Evolutionary conservation across 2,888 invertebrate species (phyloP).

Genomic region (Drosophila falleni): DNA sequence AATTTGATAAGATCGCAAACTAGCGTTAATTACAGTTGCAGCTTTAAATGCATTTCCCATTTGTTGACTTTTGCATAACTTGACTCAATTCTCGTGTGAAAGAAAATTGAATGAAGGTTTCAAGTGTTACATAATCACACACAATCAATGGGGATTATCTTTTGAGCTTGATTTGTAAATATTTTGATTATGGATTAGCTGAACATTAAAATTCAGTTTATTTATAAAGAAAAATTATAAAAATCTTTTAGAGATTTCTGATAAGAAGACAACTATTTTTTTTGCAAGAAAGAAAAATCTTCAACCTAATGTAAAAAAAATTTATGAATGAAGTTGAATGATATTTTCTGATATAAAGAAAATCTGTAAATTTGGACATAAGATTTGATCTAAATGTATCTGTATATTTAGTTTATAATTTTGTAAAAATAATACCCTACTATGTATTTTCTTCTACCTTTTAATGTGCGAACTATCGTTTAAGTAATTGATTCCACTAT

Average conservation of each 20-base stretch:
- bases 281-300: not conserved
- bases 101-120: constrained; percentile 25
- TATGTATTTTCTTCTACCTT: not conserved
- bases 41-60: constrained; percentile 60
- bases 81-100: constrained; percentile 57
- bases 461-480: not conserved
- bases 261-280: not conserved
- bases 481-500: not conserved
- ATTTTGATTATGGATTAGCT: constrained; percentile 18
- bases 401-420: not conserved
- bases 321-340: no score
- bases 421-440: not conserved
- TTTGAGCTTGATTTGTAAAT: constrained; percentile 7
- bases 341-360: no score
- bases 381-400: no score
- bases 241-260: not conserved
- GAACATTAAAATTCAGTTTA: no score
- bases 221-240: no score
- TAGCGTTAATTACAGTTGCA: constrained; percentile 77
- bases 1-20: constrained; percentile 76
- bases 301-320: not conserved
- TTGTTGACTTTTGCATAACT: constrained; percentile 69
- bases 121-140: constrained; percentile 24
- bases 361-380: no score
- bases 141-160: constrained; percentile 4